Percentiles rank a stretch among this genome's conserved stretches.
Conservation (phyloP, 2,113 vertebrate species). For the Candoia aspera region DNA sequence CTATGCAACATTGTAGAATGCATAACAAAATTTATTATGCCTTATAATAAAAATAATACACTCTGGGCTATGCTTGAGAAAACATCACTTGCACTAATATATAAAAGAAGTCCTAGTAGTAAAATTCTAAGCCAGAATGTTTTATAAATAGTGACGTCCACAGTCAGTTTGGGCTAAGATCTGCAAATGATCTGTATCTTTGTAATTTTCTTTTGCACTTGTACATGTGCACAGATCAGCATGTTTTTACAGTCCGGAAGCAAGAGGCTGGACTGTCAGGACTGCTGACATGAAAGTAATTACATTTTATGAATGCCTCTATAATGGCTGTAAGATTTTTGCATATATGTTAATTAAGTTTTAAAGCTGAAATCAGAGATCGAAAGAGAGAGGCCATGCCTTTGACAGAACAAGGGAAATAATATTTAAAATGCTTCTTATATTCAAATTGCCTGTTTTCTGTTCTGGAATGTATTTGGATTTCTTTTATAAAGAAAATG, state of each 20-base stretch:
- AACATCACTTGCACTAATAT: background rate
- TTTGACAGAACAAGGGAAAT: background rate
- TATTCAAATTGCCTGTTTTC: background rate
- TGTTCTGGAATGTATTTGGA: background rate
- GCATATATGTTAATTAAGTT: slow-evolving; percentile 13
- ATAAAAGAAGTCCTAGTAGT: background rate
- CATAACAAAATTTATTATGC: background rate
- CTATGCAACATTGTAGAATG: background rate
- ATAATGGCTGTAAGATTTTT: slow-evolving; percentile 4
- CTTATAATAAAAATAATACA: background rate
- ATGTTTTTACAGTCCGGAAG: slow-evolving; percentile 22
- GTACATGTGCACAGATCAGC: slow-evolving; percentile 4
- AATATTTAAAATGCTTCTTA: background rate
- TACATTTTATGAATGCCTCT: slow-evolving; percentile 21
- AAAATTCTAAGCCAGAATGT: background rate
- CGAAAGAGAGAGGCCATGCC: background rate
- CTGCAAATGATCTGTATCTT: slow-evolving; percentile 8
- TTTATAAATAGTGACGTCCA: background rate
- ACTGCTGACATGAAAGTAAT: slow-evolving; percentile 28
- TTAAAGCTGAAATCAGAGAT: background rate
- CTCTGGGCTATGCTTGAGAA: background rate
- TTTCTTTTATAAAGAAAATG: background rate
- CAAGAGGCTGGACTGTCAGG: background rate
- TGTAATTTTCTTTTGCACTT: slow-evolving; percentile 14
- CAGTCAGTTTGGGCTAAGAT: background rate